These are phyloP conservation scores for Ictidomys tridecemlineatus DNA, from an alignment of 2,113 vertebrate genomes.

Conservation along the genomic window DNA sequence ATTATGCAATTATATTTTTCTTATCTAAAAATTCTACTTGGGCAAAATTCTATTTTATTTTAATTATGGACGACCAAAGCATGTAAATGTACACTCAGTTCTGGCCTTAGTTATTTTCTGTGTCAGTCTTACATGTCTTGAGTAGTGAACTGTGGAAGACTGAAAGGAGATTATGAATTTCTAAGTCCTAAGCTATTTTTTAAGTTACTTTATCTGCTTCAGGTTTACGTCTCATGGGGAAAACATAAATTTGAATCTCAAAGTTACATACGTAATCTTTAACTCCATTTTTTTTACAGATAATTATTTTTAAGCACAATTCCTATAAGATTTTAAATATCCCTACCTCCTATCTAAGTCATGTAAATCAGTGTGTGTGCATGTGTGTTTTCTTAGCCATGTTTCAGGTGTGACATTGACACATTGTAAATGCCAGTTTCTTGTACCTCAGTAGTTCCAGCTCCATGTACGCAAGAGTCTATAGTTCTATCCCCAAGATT, in stretches of 20 bases:
- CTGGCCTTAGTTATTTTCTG: background rate
- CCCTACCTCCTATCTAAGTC: background rate
- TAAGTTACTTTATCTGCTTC: background rate
- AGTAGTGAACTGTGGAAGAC: fast-evolving
- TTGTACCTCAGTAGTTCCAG: background rate
- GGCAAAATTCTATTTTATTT: background rate
- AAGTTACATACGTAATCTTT: background rate
- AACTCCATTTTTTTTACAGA: background rate
- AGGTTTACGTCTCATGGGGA: background rate
- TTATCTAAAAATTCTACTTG: background rate
- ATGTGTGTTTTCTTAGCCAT: background rate
- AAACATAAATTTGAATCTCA: background rate
- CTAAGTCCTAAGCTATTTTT: background rate
- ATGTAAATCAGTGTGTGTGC: background rate
- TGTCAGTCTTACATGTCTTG: background rate
- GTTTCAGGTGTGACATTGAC: background rate
- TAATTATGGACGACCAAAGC: background rate
- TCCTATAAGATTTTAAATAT: background rate
- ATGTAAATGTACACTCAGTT: background rate
- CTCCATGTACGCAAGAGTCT: background rate
- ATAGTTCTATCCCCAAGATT: background rate
- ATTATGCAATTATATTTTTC: background rate
- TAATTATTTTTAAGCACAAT: too few species aligned
- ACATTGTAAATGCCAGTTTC: background rate
- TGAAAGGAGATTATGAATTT: background rate